phyloP scores from a whole-genome alignment of 1,140 invertebrate species.

The Hestina assimilis region DNA sequence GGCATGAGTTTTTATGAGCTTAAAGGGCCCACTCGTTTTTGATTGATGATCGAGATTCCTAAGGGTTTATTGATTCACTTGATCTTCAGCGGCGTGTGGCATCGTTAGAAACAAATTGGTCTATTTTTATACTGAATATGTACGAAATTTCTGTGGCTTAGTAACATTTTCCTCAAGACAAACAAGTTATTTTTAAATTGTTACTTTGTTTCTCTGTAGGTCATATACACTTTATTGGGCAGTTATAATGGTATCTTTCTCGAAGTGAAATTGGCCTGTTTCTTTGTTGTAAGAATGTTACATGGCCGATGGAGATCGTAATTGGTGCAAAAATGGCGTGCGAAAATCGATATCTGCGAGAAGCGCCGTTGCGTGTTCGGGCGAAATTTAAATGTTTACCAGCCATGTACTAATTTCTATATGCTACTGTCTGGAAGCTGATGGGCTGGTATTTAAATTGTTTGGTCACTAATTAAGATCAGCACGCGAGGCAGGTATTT shows the following conservation, averaged over 20 bases:
- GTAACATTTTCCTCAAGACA: background rate
- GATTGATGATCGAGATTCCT: conserved; percentile 59
- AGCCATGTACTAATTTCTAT: conserved; percentile 49
- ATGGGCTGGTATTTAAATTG: conserved; percentile 37
- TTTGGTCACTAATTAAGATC: conserved; percentile 9
- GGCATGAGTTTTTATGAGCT: conserved; percentile 61
- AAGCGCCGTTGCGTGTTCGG: conserved; percentile 43
- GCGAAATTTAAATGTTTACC: conserved; percentile 43
- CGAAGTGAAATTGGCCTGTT: background rate
- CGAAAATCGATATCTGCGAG: conserved; percentile 44
- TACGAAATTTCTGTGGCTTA: background rate
- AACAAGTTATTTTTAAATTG: background rate
- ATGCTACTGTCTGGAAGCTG: conserved; percentile 59
- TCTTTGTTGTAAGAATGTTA: background rate
- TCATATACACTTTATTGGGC: background rate
- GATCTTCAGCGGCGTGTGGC: conserved; percentile 30
- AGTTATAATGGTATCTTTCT: background rate
- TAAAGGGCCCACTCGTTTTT: conserved; percentile 50
- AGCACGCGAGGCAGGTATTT: conserved; percentile 17
- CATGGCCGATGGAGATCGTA: background rate
- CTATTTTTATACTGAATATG: background rate
- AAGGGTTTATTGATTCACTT: conserved; percentile 59
- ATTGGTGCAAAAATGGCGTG: conserved; percentile 34
- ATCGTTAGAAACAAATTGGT: conserved; percentile 42
- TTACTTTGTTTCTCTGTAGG: background rate